These are phyloP conservation scores for Thaumetopoea pityocampa DNA, from an alignment of 1,140 invertebrate genomes.

Conservation along the genomic window DNA sequence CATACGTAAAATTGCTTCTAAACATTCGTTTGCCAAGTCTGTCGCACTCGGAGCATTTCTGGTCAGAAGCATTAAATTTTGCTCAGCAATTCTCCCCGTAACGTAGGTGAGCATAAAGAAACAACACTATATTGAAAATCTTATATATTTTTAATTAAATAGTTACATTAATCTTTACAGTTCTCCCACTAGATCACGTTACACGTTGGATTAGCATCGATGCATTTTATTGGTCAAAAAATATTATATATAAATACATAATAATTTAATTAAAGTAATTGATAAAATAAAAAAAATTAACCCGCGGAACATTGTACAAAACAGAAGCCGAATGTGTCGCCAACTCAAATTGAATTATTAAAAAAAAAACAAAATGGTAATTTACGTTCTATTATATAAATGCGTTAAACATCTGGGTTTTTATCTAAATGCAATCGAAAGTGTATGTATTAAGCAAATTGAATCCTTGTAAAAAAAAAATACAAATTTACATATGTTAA, in stretches of 20 bases:
- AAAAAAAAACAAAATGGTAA: background rate
- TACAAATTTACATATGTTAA: too few relatives aligned
- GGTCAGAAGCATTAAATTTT: too few relatives aligned
- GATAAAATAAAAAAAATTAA: constrained; percentile 62
- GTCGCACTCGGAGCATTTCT: too few relatives aligned
- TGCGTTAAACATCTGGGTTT: constrained; percentile 12
- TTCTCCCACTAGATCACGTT: constrained; percentile 68
- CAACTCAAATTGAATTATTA: constrained; percentile 29
- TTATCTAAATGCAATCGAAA: too few relatives aligned
- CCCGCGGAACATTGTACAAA: constrained; percentile 41
- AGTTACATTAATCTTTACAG: constrained; percentile 74
- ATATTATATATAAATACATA: constrained; percentile 68
- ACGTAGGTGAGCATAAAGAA: constrained; percentile 15
- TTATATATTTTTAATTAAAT: constrained; percentile 75
- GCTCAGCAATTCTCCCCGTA: too few relatives aligned
- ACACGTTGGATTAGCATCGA: constrained; percentile 60
- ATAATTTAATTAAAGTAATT: constrained; percentile 70
- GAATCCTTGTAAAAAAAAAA: too few relatives aligned
- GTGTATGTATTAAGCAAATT: too few relatives aligned
- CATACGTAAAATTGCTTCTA: too few relatives aligned
- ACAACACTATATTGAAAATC: constrained; percentile 52
- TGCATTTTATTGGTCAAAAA: constrained; percentile 70
- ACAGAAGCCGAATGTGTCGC: constrained; percentile 29
- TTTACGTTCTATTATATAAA: constrained; percentile 8
- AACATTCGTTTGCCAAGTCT: too few relatives aligned